These are phyloP conservation scores for Ceratitis capitata DNA, from an alignment of 1,140 invertebrate species.

Conservation along the genomic window DNA sequence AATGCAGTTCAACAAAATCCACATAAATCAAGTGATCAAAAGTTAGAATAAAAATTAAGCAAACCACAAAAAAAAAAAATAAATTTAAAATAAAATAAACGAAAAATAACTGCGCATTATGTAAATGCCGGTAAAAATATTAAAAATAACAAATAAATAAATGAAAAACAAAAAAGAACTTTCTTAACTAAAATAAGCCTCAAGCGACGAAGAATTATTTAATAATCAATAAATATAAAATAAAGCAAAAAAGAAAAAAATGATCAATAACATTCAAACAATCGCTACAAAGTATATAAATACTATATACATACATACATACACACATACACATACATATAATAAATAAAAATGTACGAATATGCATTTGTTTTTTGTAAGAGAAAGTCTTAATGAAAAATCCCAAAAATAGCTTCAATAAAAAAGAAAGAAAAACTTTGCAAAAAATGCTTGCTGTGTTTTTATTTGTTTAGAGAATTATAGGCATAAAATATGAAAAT, in stretches of 20 bases:
- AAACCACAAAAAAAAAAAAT: too few relatives aligned
- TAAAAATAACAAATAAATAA: neutral
- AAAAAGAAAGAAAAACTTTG: neutral
- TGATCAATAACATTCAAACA: neutral
- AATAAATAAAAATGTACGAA: conserved; percentile 14
- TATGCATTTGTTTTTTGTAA: conserved; percentile 29
- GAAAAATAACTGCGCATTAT: too few relatives aligned
- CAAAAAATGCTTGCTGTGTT: neutral
- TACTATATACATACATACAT: neutral
- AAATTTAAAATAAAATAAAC: too few relatives aligned
- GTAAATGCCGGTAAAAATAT: neutral
- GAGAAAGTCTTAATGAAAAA: conserved; percentile 16
- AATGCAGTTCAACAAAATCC: too few relatives aligned
- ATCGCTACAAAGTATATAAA: conserved; percentile 23
- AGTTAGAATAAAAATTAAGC: too few relatives aligned
- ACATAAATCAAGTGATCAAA: too few relatives aligned
- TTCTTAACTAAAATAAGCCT: conserved; percentile 25
- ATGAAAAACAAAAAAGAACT: neutral
- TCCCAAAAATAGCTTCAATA: conserved; percentile 31
- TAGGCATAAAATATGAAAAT: too few relatives aligned
- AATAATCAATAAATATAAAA: neutral
- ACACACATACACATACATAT: neutral
- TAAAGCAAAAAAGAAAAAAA: neutral
- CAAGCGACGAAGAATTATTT: neutral
- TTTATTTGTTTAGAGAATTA: neutral